Conservation (phyloP, 2,888 invertebrate genomes). For the Lepidochrysops patricia region DNA sequence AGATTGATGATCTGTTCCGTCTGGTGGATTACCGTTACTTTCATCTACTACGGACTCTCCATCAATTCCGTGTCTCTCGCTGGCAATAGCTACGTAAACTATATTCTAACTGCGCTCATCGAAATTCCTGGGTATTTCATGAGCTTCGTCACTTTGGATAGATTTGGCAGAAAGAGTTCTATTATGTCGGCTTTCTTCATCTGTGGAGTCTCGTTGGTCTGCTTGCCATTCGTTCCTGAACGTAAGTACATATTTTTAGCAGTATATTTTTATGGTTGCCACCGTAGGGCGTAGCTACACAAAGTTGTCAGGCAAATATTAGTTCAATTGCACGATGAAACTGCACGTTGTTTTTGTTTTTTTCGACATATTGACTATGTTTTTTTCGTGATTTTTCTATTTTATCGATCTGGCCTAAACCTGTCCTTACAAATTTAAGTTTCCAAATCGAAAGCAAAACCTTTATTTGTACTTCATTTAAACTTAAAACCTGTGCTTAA, state of each 20-base stretch:
- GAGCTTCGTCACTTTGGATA: constrained; percentile 73
- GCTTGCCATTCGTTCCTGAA: constrained; percentile 72
- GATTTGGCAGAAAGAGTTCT: constrained; percentile 73
- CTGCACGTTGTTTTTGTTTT: too few species aligned
- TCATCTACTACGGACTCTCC: constrained; percentile 87
- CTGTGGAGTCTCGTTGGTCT: constrained; percentile 71
- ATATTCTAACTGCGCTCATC: constrained; percentile 77
- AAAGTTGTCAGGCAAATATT: too few species aligned
- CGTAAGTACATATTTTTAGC: constrained; percentile 49
- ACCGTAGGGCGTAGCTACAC: too few species aligned
- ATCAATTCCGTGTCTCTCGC: constrained; percentile 83
- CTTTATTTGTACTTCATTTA: too few species aligned
- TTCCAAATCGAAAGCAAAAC: too few species aligned
- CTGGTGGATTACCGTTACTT: constrained; percentile 86
- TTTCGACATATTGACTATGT: too few species aligned
- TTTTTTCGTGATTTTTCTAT: too few species aligned
- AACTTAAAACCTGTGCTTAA: too few species aligned
- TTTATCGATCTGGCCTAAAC: too few species aligned
- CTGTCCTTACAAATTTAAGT: too few species aligned
- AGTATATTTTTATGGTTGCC: background rate
- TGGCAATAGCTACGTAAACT: constrained; percentile 85
- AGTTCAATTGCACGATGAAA: too few species aligned
- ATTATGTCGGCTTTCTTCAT: constrained; percentile 73
- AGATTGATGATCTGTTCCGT: constrained; percentile 79
- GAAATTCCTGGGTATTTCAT: constrained; percentile 78